Percentiles rank a stretch among this genome's conserved stretches.
phyloP scores from a whole-genome alignment of 2,797 vertebrate species.

The Sebastes matsubarae region DNA sequence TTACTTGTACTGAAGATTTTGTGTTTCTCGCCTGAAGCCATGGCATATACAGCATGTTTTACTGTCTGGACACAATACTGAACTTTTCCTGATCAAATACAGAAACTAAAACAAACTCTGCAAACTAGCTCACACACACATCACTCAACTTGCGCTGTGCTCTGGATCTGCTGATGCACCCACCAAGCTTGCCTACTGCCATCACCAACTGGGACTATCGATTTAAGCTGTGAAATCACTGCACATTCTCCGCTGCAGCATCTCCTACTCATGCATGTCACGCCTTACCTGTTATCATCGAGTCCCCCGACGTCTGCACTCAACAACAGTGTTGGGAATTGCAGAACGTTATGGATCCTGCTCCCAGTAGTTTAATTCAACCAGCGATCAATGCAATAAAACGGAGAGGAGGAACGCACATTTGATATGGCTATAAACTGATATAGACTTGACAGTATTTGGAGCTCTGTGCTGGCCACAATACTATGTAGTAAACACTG shows the following conservation, averaged over 20 bases:
- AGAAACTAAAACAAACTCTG: conserved; percentile 2
- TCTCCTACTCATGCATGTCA: conserved; percentile 39
- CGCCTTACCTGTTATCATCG: conserved; percentile 35
- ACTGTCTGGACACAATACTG: neutral
- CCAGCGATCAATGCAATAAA: conserved; percentile 31
- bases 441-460: neutral
- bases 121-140: neutral
- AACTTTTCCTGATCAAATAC: neutral
- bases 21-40: neutral
- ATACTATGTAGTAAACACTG: neutral
- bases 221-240: conserved; percentile 42
- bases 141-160: neutral
- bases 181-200: neutral
- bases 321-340: conserved; percentile 11
- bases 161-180: conserved; percentile 4
- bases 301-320: conserved; percentile 13
- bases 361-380: conserved; percentile 32
- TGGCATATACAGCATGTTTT: neutral
- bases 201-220: conserved; percentile 5
- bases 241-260: conserved; percentile 30
- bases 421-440: conserved; percentile 2
- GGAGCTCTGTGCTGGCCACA: neutral
- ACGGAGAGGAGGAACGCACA: neutral
- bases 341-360: conserved; percentile 26
- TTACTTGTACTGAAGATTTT: neutral